Conservation (phyloP, 2,113 vertebrate genomes). For the Phylloscopus trochiloides region DNA sequence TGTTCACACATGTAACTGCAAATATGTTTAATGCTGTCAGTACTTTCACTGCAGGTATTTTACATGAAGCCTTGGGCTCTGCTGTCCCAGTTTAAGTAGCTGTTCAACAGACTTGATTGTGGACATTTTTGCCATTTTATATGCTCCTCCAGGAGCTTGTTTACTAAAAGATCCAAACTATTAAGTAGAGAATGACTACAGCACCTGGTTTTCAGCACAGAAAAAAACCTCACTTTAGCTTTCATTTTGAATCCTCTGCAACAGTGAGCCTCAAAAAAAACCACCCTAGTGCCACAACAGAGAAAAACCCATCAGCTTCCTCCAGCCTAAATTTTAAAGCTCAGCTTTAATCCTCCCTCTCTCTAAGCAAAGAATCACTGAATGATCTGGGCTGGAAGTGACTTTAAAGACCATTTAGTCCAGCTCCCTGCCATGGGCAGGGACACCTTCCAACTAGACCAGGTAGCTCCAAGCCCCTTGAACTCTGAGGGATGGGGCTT, state of each 20-base stretch:
- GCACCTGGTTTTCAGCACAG: not conserved
- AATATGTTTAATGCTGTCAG: not conserved
- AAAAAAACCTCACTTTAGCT: not conserved
- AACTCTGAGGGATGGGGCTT: not conserved
- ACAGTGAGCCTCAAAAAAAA: not conserved
- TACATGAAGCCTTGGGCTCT: not conserved
- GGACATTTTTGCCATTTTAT: not conserved
- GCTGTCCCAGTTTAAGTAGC: not conserved
- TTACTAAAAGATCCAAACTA: not conserved
- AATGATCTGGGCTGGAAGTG: not conserved
- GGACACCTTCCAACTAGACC: not conserved
- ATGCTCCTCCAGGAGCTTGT: not conserved
- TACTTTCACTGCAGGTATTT: not conserved
- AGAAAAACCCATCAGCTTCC: not conserved
- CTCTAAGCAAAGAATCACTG: not conserved
- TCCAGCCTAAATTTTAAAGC: not conserved
- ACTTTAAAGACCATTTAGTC: not conserved
- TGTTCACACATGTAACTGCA: not conserved
- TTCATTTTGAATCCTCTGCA: not conserved
- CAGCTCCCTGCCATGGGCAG: not conserved
- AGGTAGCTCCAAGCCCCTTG: not conserved
- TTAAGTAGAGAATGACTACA: not conserved
- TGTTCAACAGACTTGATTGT: not conserved
- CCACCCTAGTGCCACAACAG: not conserved
- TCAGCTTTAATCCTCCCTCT: not conserved